Percentiles rank a stretch among this genome's conserved stretches.
Evolutionary conservation across 2,113 vertebrate species (phyloP).

Genomic region (Lasiurus cinereus): DNA sequence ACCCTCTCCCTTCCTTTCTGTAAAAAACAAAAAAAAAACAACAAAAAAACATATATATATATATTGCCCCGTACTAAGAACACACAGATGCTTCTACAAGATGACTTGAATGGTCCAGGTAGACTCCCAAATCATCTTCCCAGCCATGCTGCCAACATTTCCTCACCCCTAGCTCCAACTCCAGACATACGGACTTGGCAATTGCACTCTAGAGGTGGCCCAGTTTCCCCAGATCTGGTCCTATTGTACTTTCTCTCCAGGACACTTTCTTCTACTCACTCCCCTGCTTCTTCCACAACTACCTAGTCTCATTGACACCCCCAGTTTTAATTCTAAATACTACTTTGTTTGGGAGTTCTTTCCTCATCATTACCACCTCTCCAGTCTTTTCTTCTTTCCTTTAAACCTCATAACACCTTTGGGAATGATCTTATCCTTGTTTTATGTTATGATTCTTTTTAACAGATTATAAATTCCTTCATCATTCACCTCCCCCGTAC

Average conservation of each 20-base stretch:
- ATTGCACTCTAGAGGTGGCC: too few relatives aligned
- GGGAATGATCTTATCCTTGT: neutral
- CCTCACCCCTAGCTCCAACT: neutral
- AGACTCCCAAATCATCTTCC: neutral
- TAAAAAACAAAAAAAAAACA: too few relatives aligned
- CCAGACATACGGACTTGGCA: neutral
- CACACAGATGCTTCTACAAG: neutral
- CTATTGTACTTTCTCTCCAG: neutral
- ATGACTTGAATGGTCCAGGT: neutral
- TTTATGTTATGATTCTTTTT: conserved; percentile 30
- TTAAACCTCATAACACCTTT: neutral
- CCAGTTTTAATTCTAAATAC: neutral
- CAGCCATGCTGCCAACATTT: neutral
- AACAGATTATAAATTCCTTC: neutral
- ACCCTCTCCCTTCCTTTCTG: too few relatives aligned
- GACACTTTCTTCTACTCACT: too few relatives aligned
- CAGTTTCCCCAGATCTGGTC: too few relatives aligned
- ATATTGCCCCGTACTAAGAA: neutral
- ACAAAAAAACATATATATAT: too few relatives aligned
- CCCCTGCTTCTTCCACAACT: neutral
- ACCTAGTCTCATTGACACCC: neutral
- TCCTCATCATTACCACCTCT: neutral
- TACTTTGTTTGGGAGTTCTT: neutral
- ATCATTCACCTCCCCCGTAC: neutral
- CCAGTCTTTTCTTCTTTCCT: neutral